Evolutionary conservation across 2,888 invertebrate genomes (phyloP), one percentile per base, ranked within the genome.

Genomic region (Caenorhabditis imperialis): DNA sequence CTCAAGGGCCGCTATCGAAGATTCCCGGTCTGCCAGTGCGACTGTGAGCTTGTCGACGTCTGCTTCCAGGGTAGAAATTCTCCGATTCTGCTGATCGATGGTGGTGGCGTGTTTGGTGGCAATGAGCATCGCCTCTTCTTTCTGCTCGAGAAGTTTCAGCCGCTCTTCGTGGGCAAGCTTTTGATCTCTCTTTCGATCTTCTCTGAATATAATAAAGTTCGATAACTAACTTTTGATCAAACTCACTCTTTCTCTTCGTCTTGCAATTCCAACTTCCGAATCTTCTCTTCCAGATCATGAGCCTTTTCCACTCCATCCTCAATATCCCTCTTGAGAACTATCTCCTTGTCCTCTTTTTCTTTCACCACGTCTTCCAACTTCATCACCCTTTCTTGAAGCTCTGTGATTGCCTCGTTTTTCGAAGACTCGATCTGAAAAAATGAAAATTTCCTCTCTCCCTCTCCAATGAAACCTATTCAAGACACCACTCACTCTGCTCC

Each of bases 291-390:
- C 7, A 61, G n/a, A 3, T 62, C 54, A 12, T 35, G 2, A 0
- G 60, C 47, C 20, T 71, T 47, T 27, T 75, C 75, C 2, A 22
- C 16, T 10, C 58, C 37, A 40, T 77, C 77, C 16, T 77, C 77
- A 10, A 75, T 12, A 18, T 69, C 57, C 12, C 60, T 50, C 20
- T 50, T 62, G 8, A 72, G 30, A 14, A 54, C 53, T 3, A 58
- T 48, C 25, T 77, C 77, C 50, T 55, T 71, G 6, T 70, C 69
- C 40, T 57, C 38, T n/a, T 58, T 53, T 47, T 79, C 76, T 23
- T 74, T 74, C 35, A 76, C 20, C 16, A 42, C 47, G 33, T 79
- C 74, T 27, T 75, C 75, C n/a, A 73, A 44, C 45, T 67, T 69
- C 33, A 22, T 25, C 16, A 79, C 40, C 20, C 58, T 51, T 6